Evolutionary conservation across 2,888 invertebrate genomes (phyloP).

Genomic region (Tinea semifulvella): DNA sequence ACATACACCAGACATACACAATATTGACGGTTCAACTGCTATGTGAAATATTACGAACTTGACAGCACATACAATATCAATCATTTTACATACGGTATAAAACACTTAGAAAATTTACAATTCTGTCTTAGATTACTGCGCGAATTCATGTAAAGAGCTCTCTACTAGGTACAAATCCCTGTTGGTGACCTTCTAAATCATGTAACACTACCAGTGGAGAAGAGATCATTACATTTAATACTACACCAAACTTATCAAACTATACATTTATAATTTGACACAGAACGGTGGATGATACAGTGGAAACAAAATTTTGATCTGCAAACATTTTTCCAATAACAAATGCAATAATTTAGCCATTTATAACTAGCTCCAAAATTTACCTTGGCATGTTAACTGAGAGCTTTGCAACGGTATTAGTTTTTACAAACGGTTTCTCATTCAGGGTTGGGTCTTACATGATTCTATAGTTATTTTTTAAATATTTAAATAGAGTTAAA

Average conservation of each 20-base stretch:
- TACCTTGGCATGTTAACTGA: neutral
- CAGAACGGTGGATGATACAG: neutral
- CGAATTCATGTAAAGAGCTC: constrained; percentile 26
- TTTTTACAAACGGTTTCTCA: constrained; percentile 4
- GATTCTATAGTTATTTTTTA: constrained; percentile 63
- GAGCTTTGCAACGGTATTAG: constrained; percentile 8
- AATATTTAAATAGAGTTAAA: constrained; percentile 51
- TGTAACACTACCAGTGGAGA: constrained; percentile 4
- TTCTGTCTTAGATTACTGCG: constrained; percentile 11
- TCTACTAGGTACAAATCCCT: constrained; percentile 16
- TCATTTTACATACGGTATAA: constrained; percentile 60
- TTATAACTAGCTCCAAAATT: neutral
- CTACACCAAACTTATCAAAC: neutral
- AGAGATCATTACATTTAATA: constrained; percentile 10
- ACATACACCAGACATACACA: constrained; percentile 14
- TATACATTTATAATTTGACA: constrained; percentile 8
- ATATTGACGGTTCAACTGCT: constrained; percentile 11
- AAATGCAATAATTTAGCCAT: neutral
- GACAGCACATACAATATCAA: constrained; percentile 32
- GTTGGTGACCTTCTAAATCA: constrained; percentile 16
- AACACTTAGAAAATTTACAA: constrained; percentile 66
- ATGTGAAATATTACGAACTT: constrained; percentile 18
- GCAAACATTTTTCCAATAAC: constrained; percentile 3
- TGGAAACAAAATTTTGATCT: neutral
- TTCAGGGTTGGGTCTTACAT: constrained; percentile 58